A percentile compares a stretch with the other conserved stretches of the same genome.
Evolutionary conservation across 2,888 invertebrate species (phyloP).

Genomic region (Caenorhabditis imperialis): DNA sequence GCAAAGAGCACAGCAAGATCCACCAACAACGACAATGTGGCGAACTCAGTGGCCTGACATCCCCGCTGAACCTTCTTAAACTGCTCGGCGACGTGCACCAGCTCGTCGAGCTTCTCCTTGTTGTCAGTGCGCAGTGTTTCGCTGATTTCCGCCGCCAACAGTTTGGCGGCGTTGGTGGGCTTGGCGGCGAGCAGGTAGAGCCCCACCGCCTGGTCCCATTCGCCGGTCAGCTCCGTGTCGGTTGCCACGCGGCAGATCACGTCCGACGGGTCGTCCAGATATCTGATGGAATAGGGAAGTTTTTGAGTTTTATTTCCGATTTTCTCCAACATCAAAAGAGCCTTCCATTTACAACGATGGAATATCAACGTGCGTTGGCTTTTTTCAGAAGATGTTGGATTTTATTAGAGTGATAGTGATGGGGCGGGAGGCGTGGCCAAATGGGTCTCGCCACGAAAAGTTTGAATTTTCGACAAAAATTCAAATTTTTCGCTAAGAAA

Average conservation of each 20-base stretch:
- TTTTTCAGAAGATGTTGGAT: too few relatives aligned
- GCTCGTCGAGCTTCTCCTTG: slow-evolving; percentile 29
- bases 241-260: slow-evolving; percentile 71
- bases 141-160: slow-evolving; percentile 53
- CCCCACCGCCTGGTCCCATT: slow-evolving; percentile 65
- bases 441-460: too few relatives aligned
- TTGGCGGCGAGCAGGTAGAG: slow-evolving; percentile 64
- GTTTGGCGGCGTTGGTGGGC: slow-evolving; percentile 50
- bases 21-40: slow-evolving; percentile 63
- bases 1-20: slow-evolving; percentile 67
- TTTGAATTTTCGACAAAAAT: too few relatives aligned
- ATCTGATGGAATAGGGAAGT: slow-evolving; percentile 46
- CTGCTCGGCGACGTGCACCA: slow-evolving; percentile 44
- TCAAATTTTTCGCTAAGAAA: too few relatives aligned
- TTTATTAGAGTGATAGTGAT: too few relatives aligned
- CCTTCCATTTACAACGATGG: too few relatives aligned
- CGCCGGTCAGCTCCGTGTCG: slow-evolving; percentile 72
- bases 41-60: slow-evolving; percentile 50
- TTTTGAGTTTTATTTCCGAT: slow-evolving; percentile 4
- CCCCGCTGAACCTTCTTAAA: slow-evolving; percentile 45
- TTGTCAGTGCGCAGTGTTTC: slow-evolving; percentile 52
- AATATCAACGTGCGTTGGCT: too few relatives aligned
- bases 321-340: background rate
- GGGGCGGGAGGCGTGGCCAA: too few relatives aligned
- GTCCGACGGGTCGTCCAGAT: slow-evolving; percentile 59